Conservation (phyloP, 2,797 vertebrate species). For the Uromys caudimaculatus region DNA sequence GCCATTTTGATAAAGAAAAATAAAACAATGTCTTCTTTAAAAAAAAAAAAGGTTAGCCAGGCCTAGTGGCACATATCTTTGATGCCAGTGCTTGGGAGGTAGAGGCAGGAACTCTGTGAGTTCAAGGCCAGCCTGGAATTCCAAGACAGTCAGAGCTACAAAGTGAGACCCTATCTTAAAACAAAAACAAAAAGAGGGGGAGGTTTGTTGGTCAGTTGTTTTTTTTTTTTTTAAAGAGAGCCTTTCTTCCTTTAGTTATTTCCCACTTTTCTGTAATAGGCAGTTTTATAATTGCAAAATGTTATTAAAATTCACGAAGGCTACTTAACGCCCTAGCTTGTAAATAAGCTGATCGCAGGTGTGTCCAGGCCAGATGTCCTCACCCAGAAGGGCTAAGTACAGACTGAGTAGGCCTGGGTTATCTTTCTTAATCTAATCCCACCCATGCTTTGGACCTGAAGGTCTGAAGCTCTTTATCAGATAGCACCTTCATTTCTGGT, state of each 20-base stretch:
- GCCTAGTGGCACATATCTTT: neutral
- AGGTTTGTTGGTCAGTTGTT: neutral
- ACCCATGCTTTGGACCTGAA: neutral
- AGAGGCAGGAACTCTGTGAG: neutral
- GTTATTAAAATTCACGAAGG: conserved; percentile 27
- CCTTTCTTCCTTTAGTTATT: conserved; percentile 50
- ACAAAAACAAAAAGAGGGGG: neutral
- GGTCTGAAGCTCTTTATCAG: neutral
- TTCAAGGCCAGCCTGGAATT: neutral
- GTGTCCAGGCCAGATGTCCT: neutral
- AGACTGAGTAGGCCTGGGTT: neutral
- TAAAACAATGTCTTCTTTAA: neutral
- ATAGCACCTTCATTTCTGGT: conserved; percentile 33
- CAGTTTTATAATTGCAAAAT: conserved; percentile 39
- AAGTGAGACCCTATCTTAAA: neutral
- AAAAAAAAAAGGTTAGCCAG: neutral
- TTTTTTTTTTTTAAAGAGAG: neutral
- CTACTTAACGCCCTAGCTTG: neutral
- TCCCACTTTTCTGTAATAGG: neutral
- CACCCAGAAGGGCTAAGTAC: neutral
- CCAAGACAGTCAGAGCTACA: neutral
- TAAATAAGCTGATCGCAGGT: neutral
- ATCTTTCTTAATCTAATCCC: neutral
- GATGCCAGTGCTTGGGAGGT: too few species aligned
- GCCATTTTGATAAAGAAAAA: conserved; percentile 1